Percentiles rank a stretch among this genome's conserved stretches.
Conservation (phyloP, 2,888 invertebrate species). For the Spicauda simplicius region DNA sequence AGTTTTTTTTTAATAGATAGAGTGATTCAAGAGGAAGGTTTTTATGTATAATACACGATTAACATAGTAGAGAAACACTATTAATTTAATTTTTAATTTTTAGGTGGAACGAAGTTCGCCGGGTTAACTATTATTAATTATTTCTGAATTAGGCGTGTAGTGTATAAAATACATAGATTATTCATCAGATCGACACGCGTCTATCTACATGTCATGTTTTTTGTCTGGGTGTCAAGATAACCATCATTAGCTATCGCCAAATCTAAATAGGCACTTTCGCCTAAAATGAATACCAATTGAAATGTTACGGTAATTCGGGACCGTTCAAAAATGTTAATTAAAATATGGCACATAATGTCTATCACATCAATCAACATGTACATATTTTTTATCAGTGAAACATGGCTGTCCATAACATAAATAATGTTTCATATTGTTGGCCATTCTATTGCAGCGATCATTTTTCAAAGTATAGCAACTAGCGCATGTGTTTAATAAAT, state of each 20-base stretch:
- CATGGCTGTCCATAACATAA: neutral
- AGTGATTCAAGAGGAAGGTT: too few species aligned
- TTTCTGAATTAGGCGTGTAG: neutral
- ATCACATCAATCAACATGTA: neutral
- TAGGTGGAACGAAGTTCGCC: too few species aligned
- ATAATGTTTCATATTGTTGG: neutral
- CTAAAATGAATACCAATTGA: slow-evolving; percentile 4
- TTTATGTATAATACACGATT: too few species aligned
- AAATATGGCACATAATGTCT: neutral
- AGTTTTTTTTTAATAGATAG: too few species aligned
- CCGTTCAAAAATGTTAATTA: too few species aligned
- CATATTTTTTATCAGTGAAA: neutral
- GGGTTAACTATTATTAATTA: neutral
- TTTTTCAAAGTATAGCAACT: slow-evolving; percentile 6
- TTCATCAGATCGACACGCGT: neutral
- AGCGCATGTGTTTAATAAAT: slow-evolving; percentile 7
- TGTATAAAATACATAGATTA: neutral
- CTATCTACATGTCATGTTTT: slow-evolving; percentile 3
- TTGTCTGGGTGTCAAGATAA: slow-evolving; percentile 16
- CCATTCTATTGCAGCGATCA: slow-evolving; percentile 6
- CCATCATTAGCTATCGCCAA: slow-evolving; percentile 7
- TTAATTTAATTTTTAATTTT: too few species aligned
- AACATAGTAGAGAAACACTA: too few species aligned
- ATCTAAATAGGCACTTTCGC: slow-evolving; percentile 16
- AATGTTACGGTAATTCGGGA: neutral